Conservation (phyloP, 2,113 vertebrate species). For the Sphaerodactylus townsendi region DNA sequence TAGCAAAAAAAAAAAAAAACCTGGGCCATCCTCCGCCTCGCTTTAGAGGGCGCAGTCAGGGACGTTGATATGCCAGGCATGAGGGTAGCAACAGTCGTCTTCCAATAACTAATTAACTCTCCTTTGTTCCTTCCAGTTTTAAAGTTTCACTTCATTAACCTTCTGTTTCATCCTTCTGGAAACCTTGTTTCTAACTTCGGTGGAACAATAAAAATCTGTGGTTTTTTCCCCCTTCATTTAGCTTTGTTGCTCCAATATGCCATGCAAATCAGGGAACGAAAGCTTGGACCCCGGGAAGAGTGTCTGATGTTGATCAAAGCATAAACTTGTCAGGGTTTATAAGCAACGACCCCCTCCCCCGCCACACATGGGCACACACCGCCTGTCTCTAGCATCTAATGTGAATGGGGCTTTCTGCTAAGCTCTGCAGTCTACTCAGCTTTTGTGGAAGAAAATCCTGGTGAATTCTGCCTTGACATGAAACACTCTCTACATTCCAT, state of each 20-base stretch:
- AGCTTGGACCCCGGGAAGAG: background rate
- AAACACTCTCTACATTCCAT: too few species aligned
- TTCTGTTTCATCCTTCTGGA: background rate
- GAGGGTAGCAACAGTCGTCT: background rate
- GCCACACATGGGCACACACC: too few species aligned
- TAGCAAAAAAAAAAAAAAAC: background rate
- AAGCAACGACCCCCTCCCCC: too few species aligned
- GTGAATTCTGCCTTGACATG: too few species aligned
- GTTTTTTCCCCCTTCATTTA: too few species aligned
- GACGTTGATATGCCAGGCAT: background rate
- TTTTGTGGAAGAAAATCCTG: background rate
- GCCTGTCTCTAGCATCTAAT: background rate
- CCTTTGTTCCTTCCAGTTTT: background rate
- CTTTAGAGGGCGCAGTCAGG: background rate
- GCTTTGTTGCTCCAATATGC: accelerated
- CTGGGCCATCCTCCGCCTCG: background rate
- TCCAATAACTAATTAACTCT: background rate
- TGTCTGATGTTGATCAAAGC: background rate
- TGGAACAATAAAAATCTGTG: background rate
- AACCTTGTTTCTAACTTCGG: background rate
- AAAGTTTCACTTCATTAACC: background rate
- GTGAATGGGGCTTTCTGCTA: background rate
- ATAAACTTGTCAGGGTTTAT: background rate
- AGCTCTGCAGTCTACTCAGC: background rate
- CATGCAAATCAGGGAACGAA: background rate